Conservation (phyloP, 2,797 vertebrate genomes). For the Cossypha niveicapilla region DNA sequence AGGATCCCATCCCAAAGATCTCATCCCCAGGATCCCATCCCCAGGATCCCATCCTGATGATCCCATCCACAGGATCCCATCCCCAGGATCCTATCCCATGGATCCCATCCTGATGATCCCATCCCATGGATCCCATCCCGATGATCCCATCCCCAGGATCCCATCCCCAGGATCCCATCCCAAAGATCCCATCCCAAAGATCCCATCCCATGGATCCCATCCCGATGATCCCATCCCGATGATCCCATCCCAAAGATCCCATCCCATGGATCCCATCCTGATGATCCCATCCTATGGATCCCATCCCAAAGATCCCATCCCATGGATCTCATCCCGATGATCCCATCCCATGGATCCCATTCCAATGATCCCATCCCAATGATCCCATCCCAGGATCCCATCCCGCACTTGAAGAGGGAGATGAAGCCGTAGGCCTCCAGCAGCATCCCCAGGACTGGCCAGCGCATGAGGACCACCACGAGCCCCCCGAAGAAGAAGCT, state of each 20-base stretch:
- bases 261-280: no score
- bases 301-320: fast-evolving
- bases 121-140: fast-evolving
- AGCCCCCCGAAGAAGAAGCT: constrained; percentile 88
- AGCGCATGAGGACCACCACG: constrained; percentile 80
- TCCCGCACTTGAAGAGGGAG: constrained; percentile 80
- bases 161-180: background rate
- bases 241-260: no score
- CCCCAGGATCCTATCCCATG: fast-evolving
- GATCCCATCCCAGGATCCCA: no score
- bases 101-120: background rate
- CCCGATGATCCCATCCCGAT: no score
- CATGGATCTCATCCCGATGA: no score
- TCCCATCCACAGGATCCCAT: no score
- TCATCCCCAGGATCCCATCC: no score
- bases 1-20: no score
- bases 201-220: no score
- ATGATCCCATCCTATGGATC: no score
- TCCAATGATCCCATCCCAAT: no score
- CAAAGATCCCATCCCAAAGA: fast-evolving
- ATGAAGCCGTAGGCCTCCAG: constrained; percentile 87
- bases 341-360: no score
- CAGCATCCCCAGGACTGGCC: constrained; percentile 87
- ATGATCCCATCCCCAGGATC: fast-evolving
- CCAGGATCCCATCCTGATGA: fast-evolving